phyloP scores from a whole-genome alignment of 2,797 vertebrate genomes.

The Parauchenoglanis ngamensis region DNA sequence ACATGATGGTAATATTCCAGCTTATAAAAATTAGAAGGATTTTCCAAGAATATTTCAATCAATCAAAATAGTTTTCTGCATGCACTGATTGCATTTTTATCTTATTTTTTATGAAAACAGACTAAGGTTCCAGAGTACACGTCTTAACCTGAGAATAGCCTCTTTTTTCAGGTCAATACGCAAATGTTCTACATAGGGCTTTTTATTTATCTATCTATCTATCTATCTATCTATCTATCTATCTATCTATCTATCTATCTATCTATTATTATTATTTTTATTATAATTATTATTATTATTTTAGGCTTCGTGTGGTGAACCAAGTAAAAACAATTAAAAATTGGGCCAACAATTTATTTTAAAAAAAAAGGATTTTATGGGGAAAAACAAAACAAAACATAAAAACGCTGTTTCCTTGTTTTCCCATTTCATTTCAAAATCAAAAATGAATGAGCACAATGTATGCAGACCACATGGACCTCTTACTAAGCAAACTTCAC shows the following conservation, averaged over 20 bases:
- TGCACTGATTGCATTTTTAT: not conserved
- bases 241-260: too few relatives aligned
- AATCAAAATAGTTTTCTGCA: not conserved
- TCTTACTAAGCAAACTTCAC: not conserved
- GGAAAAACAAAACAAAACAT: not conserved
- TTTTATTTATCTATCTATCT: not conserved
- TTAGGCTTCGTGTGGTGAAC: not conserved
- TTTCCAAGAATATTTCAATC: not conserved
- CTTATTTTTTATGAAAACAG: not conserved
- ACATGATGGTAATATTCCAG: not conserved
- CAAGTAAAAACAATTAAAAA: not conserved
- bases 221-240: too few relatives aligned
- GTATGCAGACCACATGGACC: not conserved
- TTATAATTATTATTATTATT: not conserved
- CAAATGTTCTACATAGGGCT: not conserved
- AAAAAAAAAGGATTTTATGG: too few relatives aligned
- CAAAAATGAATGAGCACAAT: not conserved
- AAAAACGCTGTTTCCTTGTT: not conserved
- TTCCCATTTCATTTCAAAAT: not conserved
- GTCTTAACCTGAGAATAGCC: not conserved
- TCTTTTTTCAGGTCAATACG: not conserved
- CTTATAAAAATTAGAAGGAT: not conserved
- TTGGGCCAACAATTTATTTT: too few relatives aligned
- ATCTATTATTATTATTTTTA: too few relatives aligned
- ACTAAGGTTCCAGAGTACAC: not conserved